Evolutionary conservation across 2,888 invertebrate species (phyloP), one percentile per base, ranked within the genome.

Genomic region (Drosophila nigritarsus): DNA sequence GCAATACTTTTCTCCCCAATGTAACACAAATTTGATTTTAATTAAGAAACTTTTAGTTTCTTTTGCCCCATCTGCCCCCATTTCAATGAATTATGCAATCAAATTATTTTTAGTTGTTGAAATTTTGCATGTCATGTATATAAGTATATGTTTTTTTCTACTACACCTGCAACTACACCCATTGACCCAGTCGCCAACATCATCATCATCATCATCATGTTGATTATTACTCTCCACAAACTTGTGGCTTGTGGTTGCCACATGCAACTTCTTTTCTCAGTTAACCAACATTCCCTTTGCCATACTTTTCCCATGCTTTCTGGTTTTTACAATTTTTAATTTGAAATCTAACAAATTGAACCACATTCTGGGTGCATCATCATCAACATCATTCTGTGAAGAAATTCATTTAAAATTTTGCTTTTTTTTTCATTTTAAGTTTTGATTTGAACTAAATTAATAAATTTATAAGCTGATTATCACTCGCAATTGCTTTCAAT

Each of bases 11-110:
- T 61, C 45, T 20, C 20, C 62, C 32, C 48, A 56, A 55, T 79
- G 70, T 75, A 71, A 62, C 53, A 42, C 54, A 80, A 79, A 79
- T 81, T 77, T 66, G 68, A 78, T 80, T 80, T 77, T 63, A 81
- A 78, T 77, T 81, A 70, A 53, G 66, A 64, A 79, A 73, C 65
- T 69, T 78, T 61, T 20, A 54, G 34, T 54, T 56, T 50, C 7
- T 3, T 24, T 27, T 50, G 40, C 5, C 11, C 61, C n/a, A 53
- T 56, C 60, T 56, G 59, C 36, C 34, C 11, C 2, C 18, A 42
- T 56, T 50, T 34, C 9, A 55, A 51, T 72, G 20, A 65, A 45
- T 48, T 36, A 63, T 66, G 58, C 49, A 54, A 30, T 15, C 56
- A 64, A 59, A 38, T 64, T 48, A 56, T 60, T 64, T 68, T 6